phyloP scores from a whole-genome alignment of 2,113 vertebrate species.

The Campylorhamphus procurvoides region DNA sequence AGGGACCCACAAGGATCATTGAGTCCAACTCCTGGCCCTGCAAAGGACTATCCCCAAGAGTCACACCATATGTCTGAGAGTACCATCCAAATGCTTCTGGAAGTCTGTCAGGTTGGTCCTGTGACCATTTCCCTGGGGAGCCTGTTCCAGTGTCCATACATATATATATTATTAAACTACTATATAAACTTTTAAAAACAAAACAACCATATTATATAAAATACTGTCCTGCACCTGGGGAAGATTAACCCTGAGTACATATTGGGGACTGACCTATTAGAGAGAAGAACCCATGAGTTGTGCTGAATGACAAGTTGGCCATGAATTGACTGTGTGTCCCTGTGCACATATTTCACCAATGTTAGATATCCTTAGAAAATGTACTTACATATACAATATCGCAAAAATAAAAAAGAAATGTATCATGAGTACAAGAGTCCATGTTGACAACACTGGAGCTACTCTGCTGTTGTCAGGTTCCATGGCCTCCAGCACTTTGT shows the following conservation, averaged over 20 bases:
- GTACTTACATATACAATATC: not conserved
- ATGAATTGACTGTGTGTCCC: not conserved
- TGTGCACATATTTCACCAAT: not conserved
- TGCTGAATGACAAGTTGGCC: not conserved
- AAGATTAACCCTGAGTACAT: not conserved
- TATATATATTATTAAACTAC: not conserved
- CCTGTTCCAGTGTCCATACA: not conserved
- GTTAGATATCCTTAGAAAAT: not conserved
- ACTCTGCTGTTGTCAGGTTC: not conserved
- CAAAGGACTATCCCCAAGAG: not conserved
- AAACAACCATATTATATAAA: not conserved
- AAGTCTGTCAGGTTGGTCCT: not conserved
- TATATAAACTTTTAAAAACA: not conserved
- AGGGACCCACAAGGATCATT: not conserved
- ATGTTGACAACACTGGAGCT: not conserved
- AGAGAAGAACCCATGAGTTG: not conserved
- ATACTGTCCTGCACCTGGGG: rapidly evolving
- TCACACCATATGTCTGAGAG: not conserved
- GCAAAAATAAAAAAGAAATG: not conserved
- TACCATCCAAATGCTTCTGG: not conserved
- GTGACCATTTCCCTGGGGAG: not conserved
- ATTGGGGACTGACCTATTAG: not conserved
- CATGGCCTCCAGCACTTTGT: not conserved
- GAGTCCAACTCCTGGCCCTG: not conserved
- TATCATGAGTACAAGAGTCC: not conserved